phyloP scores from a whole-genome alignment of 2,888 invertebrate genomes.

The Trypoxylon attenuatum region DNA sequence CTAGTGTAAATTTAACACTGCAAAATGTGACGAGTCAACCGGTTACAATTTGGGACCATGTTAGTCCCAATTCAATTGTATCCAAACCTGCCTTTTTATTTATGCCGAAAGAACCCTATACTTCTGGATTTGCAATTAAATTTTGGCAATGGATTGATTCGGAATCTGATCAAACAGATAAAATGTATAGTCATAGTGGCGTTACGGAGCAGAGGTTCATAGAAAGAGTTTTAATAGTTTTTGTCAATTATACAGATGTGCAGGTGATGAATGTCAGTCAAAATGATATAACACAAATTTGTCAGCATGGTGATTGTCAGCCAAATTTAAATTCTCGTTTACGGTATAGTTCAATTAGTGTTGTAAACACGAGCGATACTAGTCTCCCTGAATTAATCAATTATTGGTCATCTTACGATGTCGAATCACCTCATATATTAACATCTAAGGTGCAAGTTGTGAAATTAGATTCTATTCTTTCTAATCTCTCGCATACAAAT shows the following conservation, averaged over 20 bases:
- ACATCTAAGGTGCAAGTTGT: constrained; percentile 69
- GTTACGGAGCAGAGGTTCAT: constrained; percentile 74
- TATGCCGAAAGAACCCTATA: constrained; percentile 75
- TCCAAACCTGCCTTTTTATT: constrained; percentile 83
- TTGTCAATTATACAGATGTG: constrained; percentile 84
- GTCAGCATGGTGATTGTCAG: constrained; percentile 79
- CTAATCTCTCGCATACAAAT: constrained; percentile 21
- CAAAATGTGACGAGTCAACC: constrained; percentile 77
- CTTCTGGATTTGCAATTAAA: constrained; percentile 86
- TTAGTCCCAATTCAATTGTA: constrained; percentile 81
- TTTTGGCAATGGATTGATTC: constrained; percentile 85
- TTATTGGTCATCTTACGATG: constrained; percentile 75
- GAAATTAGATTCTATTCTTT: constrained; percentile 58
- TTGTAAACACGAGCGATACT: constrained; percentile 84
- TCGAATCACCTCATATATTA: constrained; percentile 46
- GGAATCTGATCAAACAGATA: constrained; percentile 16
- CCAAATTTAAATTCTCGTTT: constrained; percentile 85
- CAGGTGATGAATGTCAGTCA: constrained; percentile 87
- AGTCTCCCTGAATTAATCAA: constrained; percentile 86
- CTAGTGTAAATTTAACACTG: constrained; percentile 74
- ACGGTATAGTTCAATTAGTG: constrained; percentile 81
- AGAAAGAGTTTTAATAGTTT: constrained; percentile 86
- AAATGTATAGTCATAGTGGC: constrained; percentile 10
- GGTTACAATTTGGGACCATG: constrained; percentile 79
- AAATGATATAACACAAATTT: constrained; percentile 86